Base-by-base conservation (phyloP, 2,797 vertebrate species). In the Jordanella pulchra region DNA sequence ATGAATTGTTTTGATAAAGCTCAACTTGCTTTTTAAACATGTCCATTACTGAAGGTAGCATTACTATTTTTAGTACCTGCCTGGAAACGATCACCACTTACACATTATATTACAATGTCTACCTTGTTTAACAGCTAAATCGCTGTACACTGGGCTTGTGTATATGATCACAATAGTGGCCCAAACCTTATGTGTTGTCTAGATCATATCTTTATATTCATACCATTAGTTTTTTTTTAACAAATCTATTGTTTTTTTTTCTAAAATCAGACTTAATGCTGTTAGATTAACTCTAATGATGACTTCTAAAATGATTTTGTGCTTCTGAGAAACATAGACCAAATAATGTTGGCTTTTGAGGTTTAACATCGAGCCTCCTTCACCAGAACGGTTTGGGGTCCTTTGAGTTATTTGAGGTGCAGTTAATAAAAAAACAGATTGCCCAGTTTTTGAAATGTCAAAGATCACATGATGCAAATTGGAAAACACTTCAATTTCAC, bases 401-500 rank as follows among this genome's bases (percentile, higher is more conserved):
- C 44, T 64, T 55, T 42, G 25, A 81, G 65, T 42, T n/a, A 21
- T 78, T 79, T 63, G 72, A 82, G 86, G 72, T 72, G 13, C 47
- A 53, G 32, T 25, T 66, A 60, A 70, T 56, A 56, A 50, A 67
- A 73, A 67, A 69, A 44, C 28, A 55, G 77, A 80, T 58, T 74
- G 35, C 76, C 53, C 9, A 17, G 30, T 72, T 81, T 91, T 69
- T 82, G 55, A 93, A 94, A 94, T 93, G 91, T 93, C 93, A 94
- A 83, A 70, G 82, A 87, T 89, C 86, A 81, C 75, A 70, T 30
- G 47, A 79, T 81, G 64, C 45, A 88, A 93, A 91, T 91, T 86
- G 88, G 90, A 92, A 87, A 80, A 39, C 78, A 78, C 75, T 84
- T 86, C 83, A 75, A 88, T 80, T 92, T 91, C 83, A 83, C 30